These are phyloP conservation scores for Amphiprion ocellaris DNA, from an alignment of 2,113 vertebrate genomes.

Conservation along the genomic window DNA sequence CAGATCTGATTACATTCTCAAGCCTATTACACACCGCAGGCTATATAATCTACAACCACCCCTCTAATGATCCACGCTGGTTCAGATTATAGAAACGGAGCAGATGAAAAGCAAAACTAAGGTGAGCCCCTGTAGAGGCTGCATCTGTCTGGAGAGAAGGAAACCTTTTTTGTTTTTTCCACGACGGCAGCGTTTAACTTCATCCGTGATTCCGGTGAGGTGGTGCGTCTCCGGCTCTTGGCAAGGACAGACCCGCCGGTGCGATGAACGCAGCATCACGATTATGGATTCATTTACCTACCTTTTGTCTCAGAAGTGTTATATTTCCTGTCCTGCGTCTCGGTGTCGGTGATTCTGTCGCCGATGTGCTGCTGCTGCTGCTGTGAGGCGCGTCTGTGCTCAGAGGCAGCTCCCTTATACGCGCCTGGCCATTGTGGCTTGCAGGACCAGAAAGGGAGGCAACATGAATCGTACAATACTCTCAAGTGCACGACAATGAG, in stretches of 20 bases:
- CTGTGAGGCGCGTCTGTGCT: conserved; percentile 52
- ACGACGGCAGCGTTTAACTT: conserved; percentile 67
- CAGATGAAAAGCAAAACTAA: not conserved
- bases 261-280: not conserved
- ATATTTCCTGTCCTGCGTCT: conserved; percentile 29
- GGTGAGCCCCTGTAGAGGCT: not conserved
- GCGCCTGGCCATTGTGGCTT: conserved; percentile 67
- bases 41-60: not conserved
- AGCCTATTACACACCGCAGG: conserved; percentile 17
- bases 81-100: not conserved
- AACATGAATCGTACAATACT: conserved; percentile 51
- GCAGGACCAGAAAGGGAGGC: conserved; percentile 60
- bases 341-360: not conserved
- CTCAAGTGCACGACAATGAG: conserved; percentile 3
- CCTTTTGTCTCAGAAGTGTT: conserved; percentile 50
- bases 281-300: conserved; percentile 30
- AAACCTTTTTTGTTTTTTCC: conserved; percentile 51
- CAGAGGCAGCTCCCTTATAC: conserved; percentile 52
- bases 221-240: conserved; percentile 40
- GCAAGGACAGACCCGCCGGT: conserved; percentile 10
- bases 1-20: conserved; percentile 43
- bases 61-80: not conserved
- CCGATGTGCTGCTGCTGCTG: conserved; percentile 26
- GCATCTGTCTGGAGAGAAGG: conserved; percentile 28
- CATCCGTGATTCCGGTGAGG: conserved; percentile 54